These are phyloP conservation scores for Ranitomeya imitator DNA, from an alignment of 2,113 vertebrate genomes.

Conservation along the genomic window DNA sequence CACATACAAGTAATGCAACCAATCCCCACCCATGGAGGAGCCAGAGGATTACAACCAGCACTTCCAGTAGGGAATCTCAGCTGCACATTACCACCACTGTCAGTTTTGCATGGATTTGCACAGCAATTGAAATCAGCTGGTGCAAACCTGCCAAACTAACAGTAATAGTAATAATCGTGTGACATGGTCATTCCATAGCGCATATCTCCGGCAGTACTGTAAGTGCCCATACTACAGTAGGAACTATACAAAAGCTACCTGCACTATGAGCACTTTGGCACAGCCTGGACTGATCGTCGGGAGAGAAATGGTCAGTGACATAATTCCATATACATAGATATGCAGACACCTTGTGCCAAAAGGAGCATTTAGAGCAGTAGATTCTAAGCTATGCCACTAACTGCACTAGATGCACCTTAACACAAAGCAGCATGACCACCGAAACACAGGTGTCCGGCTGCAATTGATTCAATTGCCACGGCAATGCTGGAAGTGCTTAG, in stretches of 20 bases:
- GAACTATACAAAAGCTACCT: constrained; percentile 82
- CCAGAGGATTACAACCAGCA: constrained; percentile 56
- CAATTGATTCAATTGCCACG: constrained; percentile 65
- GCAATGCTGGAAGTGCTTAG: constrained; percentile 81
- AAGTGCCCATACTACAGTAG: constrained; percentile 99
- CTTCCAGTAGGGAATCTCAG: not conserved
- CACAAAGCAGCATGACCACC: constrained; percentile 73
- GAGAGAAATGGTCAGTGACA: not conserved
- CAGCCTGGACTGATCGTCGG: constrained; percentile 73
- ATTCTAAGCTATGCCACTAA: constrained; percentile 90
- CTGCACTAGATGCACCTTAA: constrained; percentile 99
- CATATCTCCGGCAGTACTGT: constrained; percentile 80
- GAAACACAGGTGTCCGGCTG: not conserved
- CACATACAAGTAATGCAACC: constrained; percentile 80
- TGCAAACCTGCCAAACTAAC: constrained; percentile 97
- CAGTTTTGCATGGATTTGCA: constrained; percentile 99
- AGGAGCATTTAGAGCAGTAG: constrained; percentile 99
- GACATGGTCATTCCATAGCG: not conserved
- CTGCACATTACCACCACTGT: constrained; percentile 67
- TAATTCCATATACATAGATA: not conserved
- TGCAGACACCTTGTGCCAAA: constrained; percentile 82
- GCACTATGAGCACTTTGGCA: constrained; percentile 99
- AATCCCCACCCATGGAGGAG: constrained; percentile 81
- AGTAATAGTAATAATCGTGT: constrained; percentile 62
- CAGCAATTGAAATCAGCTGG: constrained; percentile 83